Evolutionary conservation across 2,797 vertebrate species (phyloP).

Genomic region (Sphaeramia orbicularis): DNA sequence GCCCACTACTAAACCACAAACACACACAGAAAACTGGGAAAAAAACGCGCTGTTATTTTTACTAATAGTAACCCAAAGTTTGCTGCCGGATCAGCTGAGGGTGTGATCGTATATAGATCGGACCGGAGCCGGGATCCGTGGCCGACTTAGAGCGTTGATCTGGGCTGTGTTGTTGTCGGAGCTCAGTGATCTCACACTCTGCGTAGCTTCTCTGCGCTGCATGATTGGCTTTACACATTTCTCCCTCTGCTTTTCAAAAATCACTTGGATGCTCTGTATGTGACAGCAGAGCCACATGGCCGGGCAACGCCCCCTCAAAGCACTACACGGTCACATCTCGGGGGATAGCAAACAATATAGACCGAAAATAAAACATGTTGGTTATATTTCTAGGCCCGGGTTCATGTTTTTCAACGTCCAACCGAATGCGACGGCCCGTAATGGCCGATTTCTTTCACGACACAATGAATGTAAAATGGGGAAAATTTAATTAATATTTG

Average conservation of each 20-base stretch:
- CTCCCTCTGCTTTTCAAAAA: conserved; percentile 86
- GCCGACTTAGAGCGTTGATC: conserved; percentile 16
- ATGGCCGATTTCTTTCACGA: not conserved
- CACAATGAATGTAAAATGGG: not conserved
- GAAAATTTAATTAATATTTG: accelerated
- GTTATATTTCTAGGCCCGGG: conserved; percentile 7
- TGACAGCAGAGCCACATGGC: conserved; percentile 79
- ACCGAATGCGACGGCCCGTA: conserved; percentile 16
- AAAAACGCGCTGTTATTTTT: too few relatives aligned
- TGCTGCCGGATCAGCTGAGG: too few relatives aligned
- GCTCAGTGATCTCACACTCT: conserved; percentile 79
- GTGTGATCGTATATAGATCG: too few relatives aligned
- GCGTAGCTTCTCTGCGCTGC: conserved; percentile 76
- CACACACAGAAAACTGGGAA: too few relatives aligned
- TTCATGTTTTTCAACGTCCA: conserved; percentile 8
- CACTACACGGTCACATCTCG: conserved; percentile 38
- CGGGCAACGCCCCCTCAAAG: conserved; percentile 65
- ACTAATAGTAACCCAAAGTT: too few relatives aligned
- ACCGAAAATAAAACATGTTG: not conserved
- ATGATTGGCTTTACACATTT: conserved; percentile 84
- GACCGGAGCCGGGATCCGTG: too few relatives aligned
- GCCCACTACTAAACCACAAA: too few relatives aligned
- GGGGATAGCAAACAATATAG: conserved; percentile 9
- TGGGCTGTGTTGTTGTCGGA: conserved; percentile 36
- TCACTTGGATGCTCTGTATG: conserved; percentile 62